A percentile compares a stretch with the other conserved stretches of the same genome.
Conservation (phyloP, 2,797 vertebrate genomes). For the Amphiprion clarkii region DNA sequence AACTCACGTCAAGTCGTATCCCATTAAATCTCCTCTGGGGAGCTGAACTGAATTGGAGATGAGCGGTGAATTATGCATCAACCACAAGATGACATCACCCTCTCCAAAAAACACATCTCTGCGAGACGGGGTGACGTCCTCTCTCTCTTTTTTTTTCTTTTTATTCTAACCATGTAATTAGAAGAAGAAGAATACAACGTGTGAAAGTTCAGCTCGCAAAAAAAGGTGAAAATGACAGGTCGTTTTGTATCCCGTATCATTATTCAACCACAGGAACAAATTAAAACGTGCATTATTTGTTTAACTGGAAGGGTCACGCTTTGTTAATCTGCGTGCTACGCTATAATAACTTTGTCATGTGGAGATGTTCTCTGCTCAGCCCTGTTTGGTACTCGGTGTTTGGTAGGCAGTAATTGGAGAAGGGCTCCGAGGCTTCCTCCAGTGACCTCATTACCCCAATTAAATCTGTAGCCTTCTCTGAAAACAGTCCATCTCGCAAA, state of each 20-base stretch:
- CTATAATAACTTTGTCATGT: conserved; percentile 42
- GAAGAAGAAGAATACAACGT: background rate
- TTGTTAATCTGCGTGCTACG: conserved; percentile 41
- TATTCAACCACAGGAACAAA: conserved; percentile 24
- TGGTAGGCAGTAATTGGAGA: conserved; percentile 63
- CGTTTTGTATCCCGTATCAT: conserved; percentile 4
- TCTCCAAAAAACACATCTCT: conserved; percentile 32
- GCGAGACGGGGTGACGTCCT: conserved; percentile 19
- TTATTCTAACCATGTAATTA: background rate
- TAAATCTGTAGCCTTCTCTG: conserved; percentile 56
- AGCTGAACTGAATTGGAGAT: conserved; percentile 52
- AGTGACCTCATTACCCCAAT: conserved; percentile 75
- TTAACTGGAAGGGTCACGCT: conserved; percentile 44
- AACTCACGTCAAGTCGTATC: conserved; percentile 35
- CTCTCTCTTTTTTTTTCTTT: too few relatives aligned
- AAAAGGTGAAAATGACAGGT: background rate
- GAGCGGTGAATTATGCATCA: conserved; percentile 60
- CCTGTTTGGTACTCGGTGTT: conserved; percentile 40
- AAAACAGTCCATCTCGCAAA: conserved; percentile 59
- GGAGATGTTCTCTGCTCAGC: conserved; percentile 37
- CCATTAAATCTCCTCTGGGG: conserved; percentile 43
- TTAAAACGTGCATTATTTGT: conserved; percentile 29
- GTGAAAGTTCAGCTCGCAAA: conserved; percentile 9
- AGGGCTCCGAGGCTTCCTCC: conserved; percentile 64
- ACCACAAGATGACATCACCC: conserved; percentile 51